Evolutionary conservation across 2,888 invertebrate genomes (phyloP), one percentile per base, ranked within the genome.

Genomic region (Thereva unica): DNA sequence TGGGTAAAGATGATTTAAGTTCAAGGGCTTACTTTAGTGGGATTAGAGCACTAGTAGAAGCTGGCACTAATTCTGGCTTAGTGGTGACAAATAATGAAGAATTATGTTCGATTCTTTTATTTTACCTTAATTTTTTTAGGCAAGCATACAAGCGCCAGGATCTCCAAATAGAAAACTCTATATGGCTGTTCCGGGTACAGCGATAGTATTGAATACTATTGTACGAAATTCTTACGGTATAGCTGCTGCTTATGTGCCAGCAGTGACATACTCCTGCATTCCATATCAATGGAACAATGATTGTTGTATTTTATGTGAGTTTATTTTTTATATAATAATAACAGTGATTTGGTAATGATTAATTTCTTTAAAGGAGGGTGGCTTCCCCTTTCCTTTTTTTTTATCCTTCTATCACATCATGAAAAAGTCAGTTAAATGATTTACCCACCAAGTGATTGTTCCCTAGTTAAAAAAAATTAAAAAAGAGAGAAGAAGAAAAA

Each of bases 171-270:
- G 68, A 5, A 44, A 50, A 53, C 10, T 45, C 10, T 69, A 64
- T 54, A 34, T 67, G 4, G 9, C 53, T 12, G 8, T 54, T 5
- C 56, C 68, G n/a, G 68, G 67, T 1, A 63, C 64, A 4, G 68
- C 64, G 1, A 56, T 69, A 1, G 12, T 69, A 10, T 55, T 64
- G 23, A 67, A 66, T 54, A 67, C 57, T 7, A 54, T 69, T 53
- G 57, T 68, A 44, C 10, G 12, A 23, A 38, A 55, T 37, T 8
- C 35, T 9, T 6, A 40, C 8, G 66, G 57, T n/a, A n/a, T 4
- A 6, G 3, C 4, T 5, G 42, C 55, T 12, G 49, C 54, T 1
- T 68, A 68, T 50, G 40, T 68, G 5, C 68, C 68, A 42, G 38
- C 55, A 1, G 44, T 61, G 3, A 49, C 61, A n/a, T 68, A 65